phyloP scores from a whole-genome alignment of 2,113 vertebrate genomes.

The Dipodomys spectabilis region DNA sequence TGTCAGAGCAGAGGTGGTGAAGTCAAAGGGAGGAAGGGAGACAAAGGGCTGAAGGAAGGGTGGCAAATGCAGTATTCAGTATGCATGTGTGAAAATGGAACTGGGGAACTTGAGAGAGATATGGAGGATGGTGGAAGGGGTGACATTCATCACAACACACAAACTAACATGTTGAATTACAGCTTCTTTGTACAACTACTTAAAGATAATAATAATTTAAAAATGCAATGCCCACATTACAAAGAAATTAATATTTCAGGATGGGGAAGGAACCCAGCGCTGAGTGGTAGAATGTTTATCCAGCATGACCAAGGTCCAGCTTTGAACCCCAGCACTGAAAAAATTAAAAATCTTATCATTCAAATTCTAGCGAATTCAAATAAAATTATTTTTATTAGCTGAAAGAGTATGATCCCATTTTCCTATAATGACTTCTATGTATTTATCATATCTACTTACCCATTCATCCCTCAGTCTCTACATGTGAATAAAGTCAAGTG shows the following conservation, averaged over 20 bases:
- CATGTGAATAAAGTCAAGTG: not conserved
- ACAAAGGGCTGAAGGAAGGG: too few relatives aligned
- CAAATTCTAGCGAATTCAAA: constrained; percentile 42
- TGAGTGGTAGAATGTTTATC: not conserved
- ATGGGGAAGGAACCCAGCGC: not conserved
- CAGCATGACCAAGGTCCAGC: not conserved
- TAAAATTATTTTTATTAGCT: constrained; percentile 48
- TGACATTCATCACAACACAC: too few relatives aligned
- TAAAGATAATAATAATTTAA: too few relatives aligned
- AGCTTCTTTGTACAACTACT: too few relatives aligned
- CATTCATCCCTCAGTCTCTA: not conserved
- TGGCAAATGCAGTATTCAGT: too few relatives aligned
- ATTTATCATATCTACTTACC: not conserved
- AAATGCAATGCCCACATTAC: too few relatives aligned
- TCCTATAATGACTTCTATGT: constrained; percentile 27
- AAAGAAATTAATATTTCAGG: not conserved
- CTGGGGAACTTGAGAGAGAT: too few relatives aligned
- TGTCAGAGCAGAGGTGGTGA: too few relatives aligned
- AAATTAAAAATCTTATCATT: constrained; percentile 37
- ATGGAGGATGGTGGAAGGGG: too few relatives aligned
- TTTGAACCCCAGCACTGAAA: not conserved
- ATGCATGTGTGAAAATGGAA: too few relatives aligned
- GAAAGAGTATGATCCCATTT: not conserved
- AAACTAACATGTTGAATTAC: too few relatives aligned
- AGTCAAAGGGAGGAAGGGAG: too few relatives aligned